Evolutionary conservation across 2,113 vertebrate genomes (phyloP), one percentile per base, ranked within the genome.

Genomic region (Rhipidura dahli): DNA sequence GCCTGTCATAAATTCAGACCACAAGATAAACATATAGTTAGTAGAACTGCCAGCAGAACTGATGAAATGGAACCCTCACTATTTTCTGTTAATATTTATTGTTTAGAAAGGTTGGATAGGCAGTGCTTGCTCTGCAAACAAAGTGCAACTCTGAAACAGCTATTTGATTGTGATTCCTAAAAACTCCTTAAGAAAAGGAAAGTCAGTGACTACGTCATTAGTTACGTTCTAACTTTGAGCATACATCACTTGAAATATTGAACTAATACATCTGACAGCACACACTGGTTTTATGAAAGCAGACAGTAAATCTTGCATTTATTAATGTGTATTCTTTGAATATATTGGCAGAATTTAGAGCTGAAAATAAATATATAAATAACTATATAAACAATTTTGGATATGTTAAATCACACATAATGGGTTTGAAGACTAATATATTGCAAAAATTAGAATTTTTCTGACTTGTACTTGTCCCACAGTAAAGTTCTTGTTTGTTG

Each of bases 1-100:
- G 78, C 95, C 96, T 96, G 93, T 90, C 93, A 97, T 87, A 97
- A 96, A 97, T 97, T 93, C 83, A 96, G 94, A 94, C 70, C 94
- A 82, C 85, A 91, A 93, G 93, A 96, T 97, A 97, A 95, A 95
- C 91, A 97, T 88, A 83, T 59, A 84, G 76, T 94, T 96, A 92
- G 78, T 86, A 78, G 65, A 87, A 91, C 95, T 91, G 79, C 91
- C 81, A 94, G 78, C 78, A 95, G 61, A 95, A 96, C 96, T 83
- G 95, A 87, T 90, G 85, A 94, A 89, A 95, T 83, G 69, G 68
- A 71, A 50, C 89, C 71, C 51, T 89, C 88, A 33, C 53, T 82
- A 60, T 82, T 94, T 50, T 63, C 81, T 86, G 64, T 53, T 89
- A 73, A 63, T 95, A 93, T 89, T 84, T 95, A 40, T 92, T 96